Base-by-base conservation (phyloP, 1,140 invertebrate species). In the Oryctes rhinoceros region DNA sequence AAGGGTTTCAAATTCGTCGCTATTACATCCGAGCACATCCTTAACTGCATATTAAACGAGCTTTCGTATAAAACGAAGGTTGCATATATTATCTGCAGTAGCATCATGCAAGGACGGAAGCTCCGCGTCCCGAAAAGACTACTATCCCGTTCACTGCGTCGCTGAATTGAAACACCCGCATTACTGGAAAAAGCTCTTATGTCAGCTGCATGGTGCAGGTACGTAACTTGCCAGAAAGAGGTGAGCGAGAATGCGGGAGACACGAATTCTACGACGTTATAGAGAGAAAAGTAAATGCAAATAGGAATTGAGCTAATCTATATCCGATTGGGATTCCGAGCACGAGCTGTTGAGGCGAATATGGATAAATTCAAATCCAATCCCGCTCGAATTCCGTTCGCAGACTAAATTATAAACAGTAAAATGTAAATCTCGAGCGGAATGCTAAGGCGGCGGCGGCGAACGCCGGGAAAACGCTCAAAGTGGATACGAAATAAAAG, bases 391-490 rank as follows among this genome's bases (percentile, higher is more conserved):
- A 71, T 71, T 35, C 65, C 20, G 24, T 24, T 71, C 65, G 24
- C 24, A 71, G 65, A 71, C 65, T 71, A 71, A 71, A 71, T 71
- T 71, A 71, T 71, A 71, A 71, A 71, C 65, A 71, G 65, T 71
- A 71, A 71, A 71, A 71, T 71, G 65, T 71, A 71, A 71, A 71
- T 71, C 65, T 71, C 24, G 35, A 35, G 24, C 20, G 65, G 65
- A 71, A 71, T 71, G 35, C 24, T 71, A 71, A 71, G 65, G 35
- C 35, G 35, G 18, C 11, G 18, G 10, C 35, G 35, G 18, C 7
- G 24, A 35, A 24, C 65, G 53, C 18, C 18, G 53, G 15, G 18
- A 18, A 59, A 59, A 18, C 4, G 53, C 53, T 59, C 53, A 59
- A 59, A n/a, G 53, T 59, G 18, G 53, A 59, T 18, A 59, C 13